Evolutionary conservation across 2,113 vertebrate genomes (phyloP), one percentile per base, ranked within the genome.

Genomic region (Garra rufa): DNA sequence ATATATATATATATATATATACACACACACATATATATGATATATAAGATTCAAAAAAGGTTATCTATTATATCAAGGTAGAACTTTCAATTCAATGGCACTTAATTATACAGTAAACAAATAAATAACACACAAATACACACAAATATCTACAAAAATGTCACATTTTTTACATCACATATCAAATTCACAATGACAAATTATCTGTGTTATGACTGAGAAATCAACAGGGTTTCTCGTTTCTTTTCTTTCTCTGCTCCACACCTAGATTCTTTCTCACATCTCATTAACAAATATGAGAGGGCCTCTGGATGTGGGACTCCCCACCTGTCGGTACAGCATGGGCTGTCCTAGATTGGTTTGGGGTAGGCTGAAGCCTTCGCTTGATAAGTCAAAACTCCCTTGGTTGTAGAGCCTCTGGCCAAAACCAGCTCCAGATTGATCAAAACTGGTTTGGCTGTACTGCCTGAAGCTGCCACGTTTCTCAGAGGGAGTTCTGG

Each of bases 271-370:
- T 88, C 70, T 69, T 52, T 85, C 90, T 92, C 95, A 99, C 88
- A 97, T 96, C 73, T 98, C 95, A 93, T 97, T 97, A 89, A 96
- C 83, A 78, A 97, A 96, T 89, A 97, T 96, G 78, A 95, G 95
- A 0, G 97, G 96, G 81, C 94, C 96, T 3, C 94, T 92, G 90
- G 95, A 93, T 75, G 90, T 83, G 10, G 67, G 83, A 61, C 93
- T 94, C 86, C 91, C 95, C 85, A 94, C 94, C 89, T 93, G 95
- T 78, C 94, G 93, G 86, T 93, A 93, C 83, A 88, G 86, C 0
- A 92, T 91, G 0, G 93, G 89, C 34, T 94, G 93, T 70, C 93
- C 94, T 14, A 95, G 88, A 85, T 91, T 92, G 90, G 97, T 93
- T 89, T 96, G 90, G 82, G 93, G 92, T 75, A 94, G 84, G 76